Base-by-base conservation (phyloP, 2,888 invertebrate species). In the Mythimna albipuncta region DNA sequence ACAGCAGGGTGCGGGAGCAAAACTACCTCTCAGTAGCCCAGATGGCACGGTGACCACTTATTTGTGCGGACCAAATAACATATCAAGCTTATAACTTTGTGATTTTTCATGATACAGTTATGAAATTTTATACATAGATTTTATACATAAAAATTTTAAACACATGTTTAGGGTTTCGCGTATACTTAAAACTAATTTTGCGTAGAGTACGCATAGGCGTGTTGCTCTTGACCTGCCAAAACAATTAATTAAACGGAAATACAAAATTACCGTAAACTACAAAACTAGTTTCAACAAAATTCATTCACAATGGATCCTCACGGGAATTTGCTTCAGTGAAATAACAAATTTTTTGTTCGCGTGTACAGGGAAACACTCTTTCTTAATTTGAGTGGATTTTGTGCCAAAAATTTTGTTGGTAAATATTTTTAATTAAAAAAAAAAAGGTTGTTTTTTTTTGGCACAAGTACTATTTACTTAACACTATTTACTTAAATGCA, bases 201-300 rank as follows among this genome's bases (percentile, higher is more conserved):
- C 9, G 21, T 32, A 32, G 2, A 41, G 32, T 9, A 11, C 50
- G 2, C 21, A n/a, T 0, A 32, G 26, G 41, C 4, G 5, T 21
- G 57, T 44, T 64, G 54, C 58, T 63, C 72, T 59, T 79, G 75
- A 64, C 79, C 58, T 41, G 38, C 11, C 26, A 77, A 66, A 75
- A 74, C n/a, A 52, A 65, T 78, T 65, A 57, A 62, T 79, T 66
- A 59, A 52, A 50, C 41, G 54, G 50, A 69, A 59, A 65, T 19
- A 58, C 26, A 50, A 81, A 26, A 77, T 73, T 44, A 77, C 32
- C 21, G 65, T 11, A n/a, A 70, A 71, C 41, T 66, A 54, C 41
- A 44, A 50, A 77, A 77, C 65, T 64, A 57, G 68, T 77, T 77
- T 47, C 50, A 67, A 59, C 76, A 69, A 64, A 81, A 76, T 77